These are phyloP conservation scores for Gila robusta DNA, from an alignment of 2,797 vertebrate species.

Conservation along the genomic window DNA sequence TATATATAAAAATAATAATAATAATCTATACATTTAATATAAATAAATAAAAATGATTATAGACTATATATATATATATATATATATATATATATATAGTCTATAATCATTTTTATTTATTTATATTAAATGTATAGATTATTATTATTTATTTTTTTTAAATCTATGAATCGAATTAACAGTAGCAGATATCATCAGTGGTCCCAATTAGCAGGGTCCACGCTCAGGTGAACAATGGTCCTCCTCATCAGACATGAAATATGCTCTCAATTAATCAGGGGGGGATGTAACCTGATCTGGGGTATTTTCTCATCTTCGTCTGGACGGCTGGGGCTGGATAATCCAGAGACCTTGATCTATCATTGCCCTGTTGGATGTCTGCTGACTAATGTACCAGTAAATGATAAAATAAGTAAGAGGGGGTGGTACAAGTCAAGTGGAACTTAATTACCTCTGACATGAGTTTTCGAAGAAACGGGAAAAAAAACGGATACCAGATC, in stretches of 20 bases:
- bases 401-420: constrained; percentile 54
- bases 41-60: too few species aligned
- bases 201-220: neutral
- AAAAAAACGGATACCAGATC: constrained; percentile 39
- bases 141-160: too few species aligned
- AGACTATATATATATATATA: too few species aligned
- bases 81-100: too few species aligned
- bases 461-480: neutral
- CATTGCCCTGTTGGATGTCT: constrained; percentile 55
- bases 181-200: neutral
- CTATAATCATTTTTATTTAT: neutral
- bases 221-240: constrained; percentile 13
- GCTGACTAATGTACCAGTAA: constrained; percentile 66
- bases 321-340: constrained; percentile 35
- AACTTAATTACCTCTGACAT: constrained; percentile 64
- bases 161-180: neutral
- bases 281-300: constrained; percentile 46
- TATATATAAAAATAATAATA: too few species aligned
- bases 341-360: constrained; percentile 51
- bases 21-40: too few species aligned
- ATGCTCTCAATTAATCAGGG: constrained; percentile 46
- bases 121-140: neutral
- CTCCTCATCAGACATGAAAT: constrained; percentile 32
- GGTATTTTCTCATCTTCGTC: constrained; percentile 43
- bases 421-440: constrained; percentile 59